Evolutionary conservation across 2,888 invertebrate species (phyloP), one percentile per base, ranked within the genome.

Genomic region (Sinelater perroti): DNA sequence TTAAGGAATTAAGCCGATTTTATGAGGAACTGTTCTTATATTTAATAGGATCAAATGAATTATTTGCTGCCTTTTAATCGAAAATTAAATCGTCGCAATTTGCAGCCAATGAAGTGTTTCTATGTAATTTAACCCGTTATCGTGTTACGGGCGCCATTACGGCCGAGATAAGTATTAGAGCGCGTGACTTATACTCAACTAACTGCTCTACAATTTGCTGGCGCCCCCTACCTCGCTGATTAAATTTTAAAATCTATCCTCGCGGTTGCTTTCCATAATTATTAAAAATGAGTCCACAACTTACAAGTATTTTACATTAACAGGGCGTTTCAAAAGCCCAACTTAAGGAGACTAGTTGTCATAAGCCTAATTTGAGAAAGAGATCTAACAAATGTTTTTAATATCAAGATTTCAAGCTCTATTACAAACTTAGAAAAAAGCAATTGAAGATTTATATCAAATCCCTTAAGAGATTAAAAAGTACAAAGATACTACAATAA

Each of bases 1-100:
- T 58, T 58, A 53, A 54, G 50, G 54, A 58, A 58, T 58, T 58
- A 58, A 57, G 49, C 40, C 33, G 52, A 40, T 57, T 57, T 57
- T 57, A 52, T 57, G 52, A 57, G 40, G 26, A 53, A 57, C 26
- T 53, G 57, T 52, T 52, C 33, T 52, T 57, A 46, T 33, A 52
- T 46, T 40, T 57, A 45, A 52, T 47, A 57, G 42, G 47, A 52
- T 52, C 31, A 21, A 57, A 47, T 57, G 52, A 52, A 57, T 57
- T 52, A 57, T 35, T 46, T 52, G 36, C 47, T 52, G 47, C 38
- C 52, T 31, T 53, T 46, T 53, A 52, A 52, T 57, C 52, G 52
- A 53, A 52, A 47, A 49, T 33, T 30, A 52, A 52, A 57, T 52
- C 40, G 31, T 52, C 8, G 40, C 40, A 40, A 52, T 52, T 57